Percentiles rank a stretch among this genome's conserved stretches.
These are phyloP conservation scores for Clytia hemisphaerica DNA, from an alignment of 30 jellyfish, hydroid and myxozoan genomes.

Conservation along the genomic window DNA sequence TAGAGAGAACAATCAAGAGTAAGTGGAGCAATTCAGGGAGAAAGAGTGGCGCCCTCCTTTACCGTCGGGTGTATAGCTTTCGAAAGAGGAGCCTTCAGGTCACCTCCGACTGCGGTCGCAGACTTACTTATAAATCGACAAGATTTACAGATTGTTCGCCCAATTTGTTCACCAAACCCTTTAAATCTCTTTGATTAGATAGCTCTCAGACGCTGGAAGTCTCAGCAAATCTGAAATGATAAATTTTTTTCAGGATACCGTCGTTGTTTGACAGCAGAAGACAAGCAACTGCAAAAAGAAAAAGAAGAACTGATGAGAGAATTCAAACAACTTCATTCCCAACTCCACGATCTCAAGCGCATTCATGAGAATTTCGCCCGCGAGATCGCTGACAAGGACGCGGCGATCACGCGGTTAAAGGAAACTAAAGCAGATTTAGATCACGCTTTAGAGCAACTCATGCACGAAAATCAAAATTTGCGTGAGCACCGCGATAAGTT, in stretches of 20 bases:
- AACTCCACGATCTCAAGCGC: constrained; percentile 66
- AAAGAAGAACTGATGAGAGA: constrained; percentile 87
- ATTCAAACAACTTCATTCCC: constrained; percentile 64
- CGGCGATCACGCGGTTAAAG: constrained; percentile 60
- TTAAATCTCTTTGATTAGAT: neutral
- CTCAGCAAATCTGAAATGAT: neutral
- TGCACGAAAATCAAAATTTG: constrained; percentile 55
- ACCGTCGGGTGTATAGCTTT: no score
- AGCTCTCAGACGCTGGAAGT: neutral
- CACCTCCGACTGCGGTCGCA: no score
- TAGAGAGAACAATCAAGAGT: no score
- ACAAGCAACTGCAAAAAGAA: constrained; percentile 52
- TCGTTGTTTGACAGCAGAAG: constrained; percentile 59
- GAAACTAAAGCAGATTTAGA: constrained; percentile 59
- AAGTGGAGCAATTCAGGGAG: no score
- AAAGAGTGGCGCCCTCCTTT: no score
- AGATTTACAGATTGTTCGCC: no score
- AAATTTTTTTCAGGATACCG: constrained; percentile 28
- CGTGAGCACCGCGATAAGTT: constrained; percentile 49
- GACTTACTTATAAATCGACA: no score
- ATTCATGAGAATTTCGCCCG: constrained; percentile 81
- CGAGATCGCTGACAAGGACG: constrained; percentile 70
- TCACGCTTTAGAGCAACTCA: constrained; percentile 54
- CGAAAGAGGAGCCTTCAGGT: no score
- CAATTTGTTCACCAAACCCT: no score